Evolutionary conservation across 1,140 invertebrate genomes (phyloP), one percentile per base, ranked within the genome.

Genomic region (Hestina assimilis): DNA sequence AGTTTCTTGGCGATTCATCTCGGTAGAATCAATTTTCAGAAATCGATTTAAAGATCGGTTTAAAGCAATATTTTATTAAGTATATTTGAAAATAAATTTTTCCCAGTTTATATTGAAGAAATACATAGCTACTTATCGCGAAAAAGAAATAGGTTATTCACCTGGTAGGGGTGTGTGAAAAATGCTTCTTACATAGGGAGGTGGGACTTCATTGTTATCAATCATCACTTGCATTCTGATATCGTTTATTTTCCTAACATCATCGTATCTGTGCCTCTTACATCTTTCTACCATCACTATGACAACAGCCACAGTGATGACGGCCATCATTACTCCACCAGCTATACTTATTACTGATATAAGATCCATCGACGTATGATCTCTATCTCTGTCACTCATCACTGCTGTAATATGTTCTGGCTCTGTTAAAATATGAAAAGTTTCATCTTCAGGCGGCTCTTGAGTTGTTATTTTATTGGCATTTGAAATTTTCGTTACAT

Each of bases 81-180:
- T n/a, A n/a, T n/a, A n/a, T n/a, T n/a, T n/a, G n/a, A n/a, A n/a
- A n/a, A n/a, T n/a, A n/a, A n/a, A n/a, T n/a, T n/a, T n/a, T n/a
- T n/a, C n/a, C n/a, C n/a, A n/a, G n/a, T n/a, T n/a, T n/a, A n/a
- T n/a, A n/a, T n/a, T n/a, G n/a, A n/a, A n/a, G n/a, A n/a, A n/a
- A n/a, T n/a, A n/a, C n/a, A n/a, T n/a, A n/a, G n/a, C n/a, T n/a
- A n/a, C n/a, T n/a, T n/a, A n/a, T n/a, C n/a, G n/a, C n/a, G n/a
- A n/a, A n/a, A n/a, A n/a, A n/a, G n/a, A 31, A 31, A 31, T n/a
- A n/a, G n/a, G n/a, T 1, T n/a, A 51, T 74, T 83, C n/a, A 91
- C 90, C 90, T 81, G 90, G 90, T 48, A 90, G 66, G 1, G 90
- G 89, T 47, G 86, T 89, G 64, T 91, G 90, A 55, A 91, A 91